Evolutionary conservation across 2,113 vertebrate genomes (phyloP), one percentile per base, ranked within the genome.

Genomic region (Ictalurus furcatus): DNA sequence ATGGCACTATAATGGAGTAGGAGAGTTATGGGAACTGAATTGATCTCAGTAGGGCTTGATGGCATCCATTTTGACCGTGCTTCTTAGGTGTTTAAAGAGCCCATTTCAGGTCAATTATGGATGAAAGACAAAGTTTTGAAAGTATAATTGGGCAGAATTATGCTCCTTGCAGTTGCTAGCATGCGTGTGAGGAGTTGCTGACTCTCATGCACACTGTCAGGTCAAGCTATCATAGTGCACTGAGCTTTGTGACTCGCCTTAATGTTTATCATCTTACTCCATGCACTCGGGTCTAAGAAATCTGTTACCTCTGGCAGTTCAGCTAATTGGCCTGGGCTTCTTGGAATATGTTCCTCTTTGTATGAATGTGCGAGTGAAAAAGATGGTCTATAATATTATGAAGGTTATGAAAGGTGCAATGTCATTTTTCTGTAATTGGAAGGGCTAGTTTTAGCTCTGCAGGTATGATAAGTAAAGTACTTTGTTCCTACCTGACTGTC

Each of bases 101-200:
- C 59, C 81, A 52, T 82, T 86, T 25, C 63, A 84, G 71, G 88
- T 90, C 88, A 89, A n/a, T 52, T 71, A 78, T 48, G 8, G 52
- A 63, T 59, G 30, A 81, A 28, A 86, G 67, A 52, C 54, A 71
- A 81, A 58, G 56, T 84, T 73, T 80, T 84, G 65, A 88, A 88
- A 74, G 86, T 92, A 90, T 92, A 90, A 92, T 92, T 85, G 76
- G 90, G 44, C 69, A 84, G 73, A 85, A 88, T 84, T 67, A 87
- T 73, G 81, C 71, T 85, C 86, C 30, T 16, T 59, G 52, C 67
- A 78, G 58, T 59, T 90, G 84, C 67, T 84, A 63, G 85, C 34
- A 37, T 34, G 67, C 34, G 17, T 78, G 11, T 23, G 40, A 78
- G 44, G 37, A n/a, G 30, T 34, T 58, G 19, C 61, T 67, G 56